Evolutionary conservation across 2,113 vertebrate species (phyloP).

Genomic region (Morone chrysops): DNA sequence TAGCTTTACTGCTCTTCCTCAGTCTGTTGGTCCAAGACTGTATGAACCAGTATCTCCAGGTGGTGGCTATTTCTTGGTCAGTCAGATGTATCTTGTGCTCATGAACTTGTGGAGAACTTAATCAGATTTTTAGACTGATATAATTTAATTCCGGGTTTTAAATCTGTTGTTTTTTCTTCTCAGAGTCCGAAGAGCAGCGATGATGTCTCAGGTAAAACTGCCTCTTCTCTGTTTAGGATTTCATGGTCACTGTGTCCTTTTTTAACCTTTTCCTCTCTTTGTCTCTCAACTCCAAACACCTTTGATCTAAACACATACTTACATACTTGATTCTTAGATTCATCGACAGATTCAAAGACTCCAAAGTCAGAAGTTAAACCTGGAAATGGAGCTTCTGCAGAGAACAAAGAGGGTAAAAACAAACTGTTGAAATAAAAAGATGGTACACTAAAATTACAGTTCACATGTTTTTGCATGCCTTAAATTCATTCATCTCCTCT

Average conservation of each 20-base stretch:
- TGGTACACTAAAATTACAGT: background rate
- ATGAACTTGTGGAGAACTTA: too few species aligned
- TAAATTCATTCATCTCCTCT: background rate
- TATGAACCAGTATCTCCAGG: too few species aligned
- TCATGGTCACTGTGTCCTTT: background rate
- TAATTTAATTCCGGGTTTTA: too few species aligned
- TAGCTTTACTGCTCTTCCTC: too few species aligned
- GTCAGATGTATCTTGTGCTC: too few species aligned
- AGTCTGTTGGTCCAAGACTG: too few species aligned
- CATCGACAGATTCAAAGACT: background rate
- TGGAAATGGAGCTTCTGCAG: constrained; percentile 24
- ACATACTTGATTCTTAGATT: background rate
- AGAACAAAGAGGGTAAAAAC: constrained; percentile 1
- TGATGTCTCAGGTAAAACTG: constrained; percentile 33
- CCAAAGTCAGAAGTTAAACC: background rate
- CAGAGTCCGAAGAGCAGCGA: constrained; percentile 7
- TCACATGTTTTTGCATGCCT: too few species aligned
- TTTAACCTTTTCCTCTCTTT: too few species aligned
- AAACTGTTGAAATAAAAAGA: background rate
- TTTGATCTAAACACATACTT: too few species aligned
- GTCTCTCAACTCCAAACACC: background rate
- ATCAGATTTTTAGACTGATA: too few species aligned
- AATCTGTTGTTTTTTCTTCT: constrained; percentile 57
- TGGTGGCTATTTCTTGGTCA: too few species aligned
- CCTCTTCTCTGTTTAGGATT: background rate